Conservation (phyloP, 2,797 vertebrate genomes). For the Sebastes wilsoni region DNA sequence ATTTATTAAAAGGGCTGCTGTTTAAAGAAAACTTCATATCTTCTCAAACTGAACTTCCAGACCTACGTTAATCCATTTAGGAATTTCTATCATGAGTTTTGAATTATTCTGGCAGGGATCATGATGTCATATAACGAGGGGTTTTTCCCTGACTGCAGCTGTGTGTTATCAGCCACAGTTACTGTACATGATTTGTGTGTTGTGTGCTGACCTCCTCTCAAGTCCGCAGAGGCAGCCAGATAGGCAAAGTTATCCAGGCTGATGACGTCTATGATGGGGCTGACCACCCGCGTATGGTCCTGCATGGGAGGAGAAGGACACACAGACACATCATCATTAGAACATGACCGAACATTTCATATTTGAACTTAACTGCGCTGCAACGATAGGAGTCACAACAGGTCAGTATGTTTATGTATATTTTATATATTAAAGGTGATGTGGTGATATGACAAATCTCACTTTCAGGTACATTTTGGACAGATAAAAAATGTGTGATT, state of each 20-base stretch:
- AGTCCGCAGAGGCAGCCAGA: slow-evolving; percentile 95
- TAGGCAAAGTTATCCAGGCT: slow-evolving; percentile 99
- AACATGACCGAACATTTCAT: background rate
- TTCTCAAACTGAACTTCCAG: background rate
- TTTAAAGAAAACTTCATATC: background rate
- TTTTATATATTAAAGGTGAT: background rate
- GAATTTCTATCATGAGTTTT: background rate
- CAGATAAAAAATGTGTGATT: too few relatives aligned
- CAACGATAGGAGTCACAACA: background rate
- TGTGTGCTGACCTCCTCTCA: slow-evolving; percentile 91
- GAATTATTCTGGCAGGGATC: background rate
- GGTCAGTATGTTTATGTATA: background rate
- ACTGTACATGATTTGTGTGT: background rate
- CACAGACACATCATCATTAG: background rate
- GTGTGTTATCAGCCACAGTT: slow-evolving; percentile 7
- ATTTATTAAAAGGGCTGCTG: background rate
- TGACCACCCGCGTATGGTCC: slow-evolving; percentile 97
- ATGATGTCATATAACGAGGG: background rate
- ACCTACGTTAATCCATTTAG: background rate
- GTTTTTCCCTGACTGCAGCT: slow-evolving; percentile 22
- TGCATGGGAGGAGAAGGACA: slow-evolving; percentile 59
- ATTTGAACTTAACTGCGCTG: background rate
- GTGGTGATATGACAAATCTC: background rate
- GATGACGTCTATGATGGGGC: slow-evolving; percentile 99
- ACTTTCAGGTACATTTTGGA: too few relatives aligned